These are phyloP conservation scores for Theristus sp. DNA, from an alignment of 2,888 invertebrate genomes.

Conservation along the genomic window DNA sequence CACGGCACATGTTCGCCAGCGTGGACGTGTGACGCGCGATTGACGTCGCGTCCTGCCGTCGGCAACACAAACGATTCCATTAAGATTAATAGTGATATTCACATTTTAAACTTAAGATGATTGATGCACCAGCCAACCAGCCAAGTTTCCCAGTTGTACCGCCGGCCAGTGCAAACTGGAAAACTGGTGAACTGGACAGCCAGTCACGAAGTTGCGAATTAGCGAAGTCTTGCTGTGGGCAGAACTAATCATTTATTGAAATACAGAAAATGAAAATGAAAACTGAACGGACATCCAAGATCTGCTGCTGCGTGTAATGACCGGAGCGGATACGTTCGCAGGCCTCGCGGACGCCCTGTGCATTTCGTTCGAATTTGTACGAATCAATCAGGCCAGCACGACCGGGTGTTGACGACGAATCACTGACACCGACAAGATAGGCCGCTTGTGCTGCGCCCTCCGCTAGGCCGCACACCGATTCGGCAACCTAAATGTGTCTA, in stretches of 20 bases:
- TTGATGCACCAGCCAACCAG: no score
- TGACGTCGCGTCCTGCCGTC: slow-evolving; percentile 69
- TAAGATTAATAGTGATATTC: not conserved
- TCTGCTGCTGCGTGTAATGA: slow-evolving; percentile 12
- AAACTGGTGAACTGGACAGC: not conserved
- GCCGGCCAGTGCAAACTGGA: not conserved
- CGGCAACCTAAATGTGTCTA: slow-evolving; percentile 45
- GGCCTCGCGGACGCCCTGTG: slow-evolving; percentile 70
- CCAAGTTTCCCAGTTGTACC: no score
- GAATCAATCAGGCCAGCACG: slow-evolving; percentile 71
- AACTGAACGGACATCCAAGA: slow-evolving; percentile 2
- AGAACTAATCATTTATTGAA: not conserved
- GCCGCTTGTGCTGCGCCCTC: slow-evolving; percentile 82
- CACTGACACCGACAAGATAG: slow-evolving; percentile 78
- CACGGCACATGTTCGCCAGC: slow-evolving; percentile 79
- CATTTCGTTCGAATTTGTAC: slow-evolving; percentile 64
- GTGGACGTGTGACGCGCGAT: slow-evolving; percentile 79
- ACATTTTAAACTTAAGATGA: not conserved
- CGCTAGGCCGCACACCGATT: slow-evolving; percentile 70
- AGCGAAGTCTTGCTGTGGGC: no score
- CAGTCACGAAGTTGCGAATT: no score
- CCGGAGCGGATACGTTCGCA: slow-evolving; percentile 40
- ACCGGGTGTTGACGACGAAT: slow-evolving; percentile 69
- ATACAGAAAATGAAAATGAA: not conserved
- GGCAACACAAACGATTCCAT: slow-evolving; percentile 42